Evolutionary conservation across 2,797 vertebrate genomes (phyloP).

Genomic region (Monodelphis domestica): DNA sequence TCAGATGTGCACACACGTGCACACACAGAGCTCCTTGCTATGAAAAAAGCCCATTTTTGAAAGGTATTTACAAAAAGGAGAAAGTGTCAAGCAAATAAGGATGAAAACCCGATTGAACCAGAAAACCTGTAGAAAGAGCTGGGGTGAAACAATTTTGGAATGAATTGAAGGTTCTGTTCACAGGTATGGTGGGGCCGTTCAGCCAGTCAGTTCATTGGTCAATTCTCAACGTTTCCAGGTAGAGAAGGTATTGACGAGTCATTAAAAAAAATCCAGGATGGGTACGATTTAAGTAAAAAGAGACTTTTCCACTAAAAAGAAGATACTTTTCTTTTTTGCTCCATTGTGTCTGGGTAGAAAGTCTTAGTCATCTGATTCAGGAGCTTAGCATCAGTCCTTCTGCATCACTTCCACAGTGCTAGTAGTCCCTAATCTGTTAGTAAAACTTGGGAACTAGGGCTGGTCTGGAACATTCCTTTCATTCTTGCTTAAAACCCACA

Average conservation of each 20-base stretch:
- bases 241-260: conserved; percentile 52
- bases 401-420: conserved; percentile 58
- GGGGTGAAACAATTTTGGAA: conserved; percentile 69
- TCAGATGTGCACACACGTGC: conserved; percentile 64
- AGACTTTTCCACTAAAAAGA: neutral
- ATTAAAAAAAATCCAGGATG: conserved; percentile 35
- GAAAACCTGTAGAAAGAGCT: conserved; percentile 60
- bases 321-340: neutral
- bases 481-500: conserved; percentile 37
- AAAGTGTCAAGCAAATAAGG: conserved; percentile 67
- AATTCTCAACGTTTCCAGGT: conserved; percentile 68
- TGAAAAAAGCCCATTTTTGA: conserved; percentile 70
- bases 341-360: conserved; percentile 61
- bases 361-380: neutral
- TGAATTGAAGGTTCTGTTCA: conserved; percentile 36
- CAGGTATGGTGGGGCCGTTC: conserved; percentile 51
- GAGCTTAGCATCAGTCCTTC: conserved; percentile 49
- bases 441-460: conserved; percentile 57
- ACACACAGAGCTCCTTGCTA: conserved; percentile 69
- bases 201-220: conserved; percentile 57
- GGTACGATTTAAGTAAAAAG: conserved; percentile 65
- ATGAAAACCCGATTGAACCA: conserved; percentile 70
- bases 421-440: conserved; percentile 12
- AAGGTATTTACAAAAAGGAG: conserved; percentile 70
- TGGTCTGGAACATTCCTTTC: conserved; percentile 53